Conservation (phyloP, 1,140 invertebrate genomes). For the Ptiloglossa arizonensis region DNA sequence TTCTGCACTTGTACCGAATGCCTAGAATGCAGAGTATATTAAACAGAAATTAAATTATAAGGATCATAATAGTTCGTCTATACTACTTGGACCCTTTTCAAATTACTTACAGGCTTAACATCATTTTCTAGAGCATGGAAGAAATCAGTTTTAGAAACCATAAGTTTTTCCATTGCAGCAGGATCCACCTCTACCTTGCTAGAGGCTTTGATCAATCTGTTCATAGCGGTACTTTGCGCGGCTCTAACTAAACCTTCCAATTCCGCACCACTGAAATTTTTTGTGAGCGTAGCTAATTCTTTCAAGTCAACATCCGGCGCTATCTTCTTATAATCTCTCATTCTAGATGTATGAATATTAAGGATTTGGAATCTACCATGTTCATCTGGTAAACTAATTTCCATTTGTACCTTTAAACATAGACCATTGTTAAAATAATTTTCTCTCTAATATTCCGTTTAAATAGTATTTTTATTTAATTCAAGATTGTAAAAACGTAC, state of each 20-base stretch:
- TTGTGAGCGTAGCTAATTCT: slow-evolving; percentile 94
- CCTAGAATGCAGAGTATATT: slow-evolving; percentile 80
- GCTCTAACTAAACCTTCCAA: slow-evolving; percentile 99
- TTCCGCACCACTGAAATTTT: slow-evolving; percentile 99
- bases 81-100: not conserved
- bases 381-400: slow-evolving; percentile 98
- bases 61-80: not conserved
- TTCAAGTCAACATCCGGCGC: slow-evolving; percentile 92
- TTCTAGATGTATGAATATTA: slow-evolving; percentile 96
- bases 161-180: slow-evolving; percentile 97
- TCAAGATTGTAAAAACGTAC: slow-evolving; percentile 58
- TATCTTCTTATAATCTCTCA: slow-evolving; percentile 96
- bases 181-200: slow-evolving; percentile 98
- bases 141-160: slow-evolving; percentile 94
- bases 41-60: not conserved
- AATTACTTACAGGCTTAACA: slow-evolving; percentile 93
- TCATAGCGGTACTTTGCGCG: slow-evolving; percentile 99
- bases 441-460: slow-evolving; percentile 16
- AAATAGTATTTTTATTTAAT: slow-evolving; percentile 1
- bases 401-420: slow-evolving; percentile 92
- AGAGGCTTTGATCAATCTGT: slow-evolving; percentile 97
- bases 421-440: slow-evolving; percentile 1
- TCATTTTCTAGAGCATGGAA: slow-evolving; percentile 98
- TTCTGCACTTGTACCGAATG: slow-evolving; percentile 95
- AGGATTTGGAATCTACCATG: slow-evolving; percentile 96